Evolutionary conservation across 2,113 vertebrate species (phyloP).

Genomic region (Labrus mixtus): DNA sequence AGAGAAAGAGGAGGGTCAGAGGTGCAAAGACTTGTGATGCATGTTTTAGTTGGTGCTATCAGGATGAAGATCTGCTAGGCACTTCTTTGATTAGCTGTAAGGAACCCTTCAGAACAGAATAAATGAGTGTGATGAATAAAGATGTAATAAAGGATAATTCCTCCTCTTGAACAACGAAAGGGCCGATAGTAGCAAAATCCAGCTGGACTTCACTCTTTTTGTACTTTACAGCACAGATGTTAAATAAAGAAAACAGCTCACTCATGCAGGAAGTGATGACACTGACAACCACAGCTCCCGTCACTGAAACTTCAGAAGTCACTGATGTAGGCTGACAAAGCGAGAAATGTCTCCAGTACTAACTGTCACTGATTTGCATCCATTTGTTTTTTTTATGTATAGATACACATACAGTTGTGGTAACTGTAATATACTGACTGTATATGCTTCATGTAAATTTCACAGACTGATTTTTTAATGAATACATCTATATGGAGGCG

Average conservation of each 20-base stretch:
- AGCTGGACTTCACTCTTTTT: too few species aligned
- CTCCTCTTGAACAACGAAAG: too few species aligned
- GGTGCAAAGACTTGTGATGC: conserved; percentile 9
- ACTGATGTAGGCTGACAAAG: background rate
- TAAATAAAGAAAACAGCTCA: background rate
- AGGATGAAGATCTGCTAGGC: background rate
- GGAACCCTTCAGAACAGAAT: conserved; percentile 19
- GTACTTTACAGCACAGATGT: too few species aligned
- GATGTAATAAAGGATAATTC: conserved; percentile 14
- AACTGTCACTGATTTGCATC: too few species aligned
- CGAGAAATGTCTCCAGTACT: too few species aligned
- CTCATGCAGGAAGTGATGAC: conserved; percentile 9
- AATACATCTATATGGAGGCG: conserved; percentile 33
- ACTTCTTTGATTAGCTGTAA: conserved; percentile 17
- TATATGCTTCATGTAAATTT: conserved; percentile 7
- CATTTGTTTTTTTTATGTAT: too few species aligned
- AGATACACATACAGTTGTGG: too few species aligned
- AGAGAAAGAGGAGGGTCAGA: conserved; percentile 24
- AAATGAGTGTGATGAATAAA: conserved; percentile 40
- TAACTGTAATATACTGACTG: conserved; percentile 26
- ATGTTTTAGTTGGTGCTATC: conserved; percentile 10
- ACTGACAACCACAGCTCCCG: background rate
- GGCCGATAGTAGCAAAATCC: conserved; percentile 17
- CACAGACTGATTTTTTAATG: conserved; percentile 34
- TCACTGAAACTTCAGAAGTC: background rate